Evolutionary conservation across 2,888 invertebrate genomes (phyloP).

Genomic region (Temnothorax unifasciatus): DNA sequence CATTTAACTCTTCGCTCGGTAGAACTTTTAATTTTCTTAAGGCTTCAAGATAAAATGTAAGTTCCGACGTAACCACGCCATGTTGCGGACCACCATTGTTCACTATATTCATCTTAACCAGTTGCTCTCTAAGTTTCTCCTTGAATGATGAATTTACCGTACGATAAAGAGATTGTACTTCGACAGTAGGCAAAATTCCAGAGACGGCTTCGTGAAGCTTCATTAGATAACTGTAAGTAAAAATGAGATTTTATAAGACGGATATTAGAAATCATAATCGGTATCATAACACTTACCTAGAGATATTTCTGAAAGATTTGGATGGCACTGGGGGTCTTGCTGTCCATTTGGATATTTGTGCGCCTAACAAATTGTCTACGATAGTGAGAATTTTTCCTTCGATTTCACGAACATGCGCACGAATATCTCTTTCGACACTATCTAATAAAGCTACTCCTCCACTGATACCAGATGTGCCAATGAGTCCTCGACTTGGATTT

Average conservation of each 20-base stretch:
- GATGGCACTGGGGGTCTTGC: conserved; percentile 98
- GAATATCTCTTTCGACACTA: conserved; percentile 92
- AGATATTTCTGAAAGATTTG: conserved; percentile 94
- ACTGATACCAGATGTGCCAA: conserved; percentile 77
- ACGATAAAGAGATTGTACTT: conserved; percentile 92
- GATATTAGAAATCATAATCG: neutral
- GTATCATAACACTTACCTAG: conserved; percentile 86
- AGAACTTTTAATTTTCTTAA: conserved; percentile 93
- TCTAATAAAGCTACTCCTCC: conserved; percentile 87
- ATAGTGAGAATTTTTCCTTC: conserved; percentile 96
- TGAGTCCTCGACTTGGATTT: conserved; percentile 79
- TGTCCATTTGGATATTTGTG: conserved; percentile 95
- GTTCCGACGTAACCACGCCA: conserved; percentile 96
- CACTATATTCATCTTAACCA: conserved; percentile 94
- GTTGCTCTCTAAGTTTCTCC: conserved; percentile 93
- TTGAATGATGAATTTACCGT: conserved; percentile 95
- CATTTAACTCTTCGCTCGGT: conserved; percentile 91
- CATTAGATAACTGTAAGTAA: conserved; percentile 90
- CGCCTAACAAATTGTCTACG: conserved; percentile 94
- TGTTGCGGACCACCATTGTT: conserved; percentile 99
- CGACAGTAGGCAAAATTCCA: conserved; percentile 93
- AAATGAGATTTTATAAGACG: conserved; percentile 74
- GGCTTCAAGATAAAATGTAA: conserved; percentile 96
- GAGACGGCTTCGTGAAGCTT: conserved; percentile 97
- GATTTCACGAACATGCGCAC: conserved; percentile 96